These are phyloP conservation scores for Procambarus virginalis DNA, from an alignment of 1,140 invertebrate genomes.

Conservation along the genomic window DNA sequence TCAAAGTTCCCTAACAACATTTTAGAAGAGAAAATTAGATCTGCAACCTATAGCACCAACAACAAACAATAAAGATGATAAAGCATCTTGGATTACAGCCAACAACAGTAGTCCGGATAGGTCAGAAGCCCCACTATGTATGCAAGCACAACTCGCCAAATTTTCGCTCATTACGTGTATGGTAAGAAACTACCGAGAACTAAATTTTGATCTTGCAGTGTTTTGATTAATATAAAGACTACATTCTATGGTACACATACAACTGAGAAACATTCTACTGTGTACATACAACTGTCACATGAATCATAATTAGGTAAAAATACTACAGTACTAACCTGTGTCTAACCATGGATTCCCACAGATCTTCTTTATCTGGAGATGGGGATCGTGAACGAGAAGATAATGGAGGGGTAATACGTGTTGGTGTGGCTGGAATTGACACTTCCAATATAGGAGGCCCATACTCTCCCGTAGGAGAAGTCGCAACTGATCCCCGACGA, in stretches of 20 bases:
- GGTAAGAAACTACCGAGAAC: no score
- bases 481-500: constrained; percentile 38
- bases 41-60: no score
- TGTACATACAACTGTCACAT: not conserved
- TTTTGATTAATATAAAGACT: not conserved
- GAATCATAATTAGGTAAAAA: not conserved
- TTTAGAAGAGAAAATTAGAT: no score
- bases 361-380: constrained; percentile 76
- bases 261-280: not conserved
- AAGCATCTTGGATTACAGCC: no score
- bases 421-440: constrained; percentile 45
- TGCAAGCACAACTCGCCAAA: no score
- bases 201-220: no score
- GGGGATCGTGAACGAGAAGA: constrained; percentile 74
- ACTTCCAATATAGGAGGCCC: constrained; percentile 51
- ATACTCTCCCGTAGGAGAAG: constrained; percentile 34
- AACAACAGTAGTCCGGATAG: no score
- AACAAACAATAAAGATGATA: no score
- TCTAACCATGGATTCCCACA: constrained; percentile 75
- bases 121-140: no score
- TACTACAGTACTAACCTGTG: constrained; percentile 51
- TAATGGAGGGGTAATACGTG: constrained; percentile 18
- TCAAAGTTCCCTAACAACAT: no score
- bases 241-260: not conserved
- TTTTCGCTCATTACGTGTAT: no score